Evolutionary conservation across 2,888 invertebrate species (phyloP).

Genomic region (Trissoscelio sp.): DNA sequence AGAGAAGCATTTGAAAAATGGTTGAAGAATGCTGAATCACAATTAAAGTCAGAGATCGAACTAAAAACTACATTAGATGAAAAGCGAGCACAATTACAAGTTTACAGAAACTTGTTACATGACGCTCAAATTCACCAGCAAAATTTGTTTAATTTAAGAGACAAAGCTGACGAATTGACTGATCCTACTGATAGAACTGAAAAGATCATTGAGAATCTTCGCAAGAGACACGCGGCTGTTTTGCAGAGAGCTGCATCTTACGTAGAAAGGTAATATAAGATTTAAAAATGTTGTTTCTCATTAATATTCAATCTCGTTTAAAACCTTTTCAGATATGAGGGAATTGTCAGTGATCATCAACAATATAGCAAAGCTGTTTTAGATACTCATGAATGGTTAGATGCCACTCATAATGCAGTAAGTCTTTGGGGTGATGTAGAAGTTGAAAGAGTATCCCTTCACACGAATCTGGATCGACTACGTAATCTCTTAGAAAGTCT

Average conservation of each 20-base stretch:
- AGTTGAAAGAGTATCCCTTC: conserved; percentile 92
- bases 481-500: conserved; percentile 90
- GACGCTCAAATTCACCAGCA: conserved; percentile 94
- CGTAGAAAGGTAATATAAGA: conserved; percentile 86
- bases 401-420: conserved; percentile 92
- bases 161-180: conserved; percentile 91
- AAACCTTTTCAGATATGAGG: conserved; percentile 88
- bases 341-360: conserved; percentile 94
- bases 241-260: conserved; percentile 89
- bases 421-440: conserved; percentile 93
- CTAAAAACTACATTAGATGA: conserved; percentile 94
- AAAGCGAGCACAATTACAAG: conserved; percentile 93
- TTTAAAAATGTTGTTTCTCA: background rate
- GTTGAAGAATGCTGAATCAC: conserved; percentile 90
- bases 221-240: conserved; percentile 89
- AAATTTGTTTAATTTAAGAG: conserved; percentile 91
- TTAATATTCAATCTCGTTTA: background rate
- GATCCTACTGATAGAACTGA: conserved; percentile 91
- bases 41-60: conserved; percentile 91
- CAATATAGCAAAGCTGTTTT: conserved; percentile 94
- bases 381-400: conserved; percentile 94
- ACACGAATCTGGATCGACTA: conserved; percentile 93
- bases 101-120: conserved; percentile 92
- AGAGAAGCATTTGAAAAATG: conserved; percentile 91
- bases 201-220: conserved; percentile 88